These are phyloP conservation scores for Muscicapa comitata DNA, from an alignment of 2,797 vertebrate species.

Conservation along the genomic window DNA sequence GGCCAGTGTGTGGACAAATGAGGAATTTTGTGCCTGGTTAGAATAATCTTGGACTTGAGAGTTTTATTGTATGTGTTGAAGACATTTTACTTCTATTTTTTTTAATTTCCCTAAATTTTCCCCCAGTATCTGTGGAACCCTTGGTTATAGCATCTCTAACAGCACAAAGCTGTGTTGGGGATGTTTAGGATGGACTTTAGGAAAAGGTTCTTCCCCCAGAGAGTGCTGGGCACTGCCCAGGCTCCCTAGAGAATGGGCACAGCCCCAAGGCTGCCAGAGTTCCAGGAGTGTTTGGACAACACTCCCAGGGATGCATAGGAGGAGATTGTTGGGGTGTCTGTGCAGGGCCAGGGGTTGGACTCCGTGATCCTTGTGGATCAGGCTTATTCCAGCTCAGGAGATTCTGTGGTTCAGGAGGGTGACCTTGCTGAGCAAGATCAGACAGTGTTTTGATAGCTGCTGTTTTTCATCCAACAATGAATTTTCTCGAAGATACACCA, in stretches of 20 bases:
- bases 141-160: not conserved
- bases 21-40: not conserved
- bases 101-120: not conserved
- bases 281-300: accelerated
- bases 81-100: not conserved
- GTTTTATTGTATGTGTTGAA: not conserved
- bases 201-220: not conserved
- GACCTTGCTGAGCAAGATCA: not conserved
- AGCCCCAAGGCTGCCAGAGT: accelerated
- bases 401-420: not conserved
- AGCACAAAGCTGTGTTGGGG: accelerated
- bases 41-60: not conserved
- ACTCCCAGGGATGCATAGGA: accelerated
- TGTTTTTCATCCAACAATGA: not conserved
- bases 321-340: not conserved
- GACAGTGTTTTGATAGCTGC: not conserved
- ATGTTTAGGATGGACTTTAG: not conserved
- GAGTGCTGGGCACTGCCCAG: not conserved
- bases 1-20: not conserved
- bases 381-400: not conserved
- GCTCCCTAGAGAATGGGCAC: not conserved
- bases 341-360: not conserved
- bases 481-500: not conserved
- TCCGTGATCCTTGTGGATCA: not conserved
- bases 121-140: not conserved